phyloP scores from a whole-genome alignment of 2,113 vertebrate species.

The Cololabis saira region DNA sequence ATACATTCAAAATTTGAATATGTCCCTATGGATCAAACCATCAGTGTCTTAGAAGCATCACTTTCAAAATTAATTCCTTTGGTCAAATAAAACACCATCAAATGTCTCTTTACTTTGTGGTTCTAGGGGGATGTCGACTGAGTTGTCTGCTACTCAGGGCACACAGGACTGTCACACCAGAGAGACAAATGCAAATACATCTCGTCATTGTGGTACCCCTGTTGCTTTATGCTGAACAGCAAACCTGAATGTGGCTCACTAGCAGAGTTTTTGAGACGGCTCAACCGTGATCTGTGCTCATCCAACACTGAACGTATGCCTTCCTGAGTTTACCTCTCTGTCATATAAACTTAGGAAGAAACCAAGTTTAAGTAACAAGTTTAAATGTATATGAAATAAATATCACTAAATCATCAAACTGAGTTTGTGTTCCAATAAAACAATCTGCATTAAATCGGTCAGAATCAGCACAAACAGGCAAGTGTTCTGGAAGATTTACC shows the following conservation, averaged over 20 bases:
- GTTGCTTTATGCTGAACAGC: slow-evolving; percentile 15
- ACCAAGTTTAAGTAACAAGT: too few species aligned
- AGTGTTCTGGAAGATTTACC: too few species aligned
- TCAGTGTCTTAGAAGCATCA: too few species aligned
- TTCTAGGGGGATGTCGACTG: slow-evolving; percentile 21
- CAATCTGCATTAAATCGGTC: too few species aligned
- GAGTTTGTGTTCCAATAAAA: too few species aligned
- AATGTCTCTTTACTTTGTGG: slow-evolving; percentile 5
- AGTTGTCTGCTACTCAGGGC: slow-evolving; percentile 6
- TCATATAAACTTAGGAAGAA: too few species aligned
- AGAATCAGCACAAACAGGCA: too few species aligned
- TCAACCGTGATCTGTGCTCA: neutral
- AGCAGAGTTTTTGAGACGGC: neutral
- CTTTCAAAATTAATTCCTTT: neutral
- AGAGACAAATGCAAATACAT: slow-evolving; percentile 5
- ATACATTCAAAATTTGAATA: too few species aligned
- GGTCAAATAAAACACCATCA: neutral
- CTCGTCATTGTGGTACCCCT: neutral
- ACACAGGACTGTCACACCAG: slow-evolving; percentile 4
- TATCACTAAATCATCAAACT: too few species aligned
- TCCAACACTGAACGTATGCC: slow-evolving; percentile 8
- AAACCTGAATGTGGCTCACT: slow-evolving; percentile 62
- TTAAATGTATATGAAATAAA: too few species aligned
- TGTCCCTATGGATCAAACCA: too few species aligned
- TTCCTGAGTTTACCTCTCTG: slow-evolving; percentile 9